Evolutionary conservation across 1,140 invertebrate genomes (phyloP).

Genomic region (Caerostris extrusa): DNA sequence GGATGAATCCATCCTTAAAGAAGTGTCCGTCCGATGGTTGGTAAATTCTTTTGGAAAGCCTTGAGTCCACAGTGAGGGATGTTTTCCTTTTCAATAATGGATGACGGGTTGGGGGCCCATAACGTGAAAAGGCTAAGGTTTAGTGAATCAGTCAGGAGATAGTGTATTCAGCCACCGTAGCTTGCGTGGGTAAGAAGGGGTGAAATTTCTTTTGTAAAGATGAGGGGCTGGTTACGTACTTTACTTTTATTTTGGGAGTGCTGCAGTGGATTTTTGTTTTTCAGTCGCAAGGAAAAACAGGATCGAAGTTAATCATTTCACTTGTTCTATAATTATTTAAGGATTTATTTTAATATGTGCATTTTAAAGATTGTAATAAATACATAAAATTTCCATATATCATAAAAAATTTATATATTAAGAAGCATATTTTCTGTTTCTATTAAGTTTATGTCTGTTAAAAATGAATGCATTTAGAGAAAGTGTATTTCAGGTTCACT

Average conservation of each 20-base stretch:
- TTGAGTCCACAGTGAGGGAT: neutral
- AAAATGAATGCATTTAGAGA: no score
- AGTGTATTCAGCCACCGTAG: conserved; percentile 4
- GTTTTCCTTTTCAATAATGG: conserved; percentile 39
- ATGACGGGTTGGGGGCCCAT: neutral
- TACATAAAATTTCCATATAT: no score
- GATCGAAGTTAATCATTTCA: no score
- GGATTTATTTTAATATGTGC: no score
- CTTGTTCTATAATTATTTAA: no score
- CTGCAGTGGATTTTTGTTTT: neutral
- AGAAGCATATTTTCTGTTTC: no score
- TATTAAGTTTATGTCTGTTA: no score
- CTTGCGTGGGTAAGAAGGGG: neutral
- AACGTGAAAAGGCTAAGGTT: neutral
- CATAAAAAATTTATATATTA: no score
- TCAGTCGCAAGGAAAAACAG: no score
- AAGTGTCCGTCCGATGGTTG: neutral
- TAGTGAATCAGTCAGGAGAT: neutral
- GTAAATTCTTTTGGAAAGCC: neutral
- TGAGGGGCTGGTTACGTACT: neutral
- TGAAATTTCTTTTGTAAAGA: neutral
- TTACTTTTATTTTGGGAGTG: neutral
- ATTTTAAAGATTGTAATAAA: no score
- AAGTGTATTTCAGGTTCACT: no score
- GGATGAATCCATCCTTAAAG: neutral